Conservation (phyloP, 2,113 vertebrate species). For the Scolopax mira region DNA sequence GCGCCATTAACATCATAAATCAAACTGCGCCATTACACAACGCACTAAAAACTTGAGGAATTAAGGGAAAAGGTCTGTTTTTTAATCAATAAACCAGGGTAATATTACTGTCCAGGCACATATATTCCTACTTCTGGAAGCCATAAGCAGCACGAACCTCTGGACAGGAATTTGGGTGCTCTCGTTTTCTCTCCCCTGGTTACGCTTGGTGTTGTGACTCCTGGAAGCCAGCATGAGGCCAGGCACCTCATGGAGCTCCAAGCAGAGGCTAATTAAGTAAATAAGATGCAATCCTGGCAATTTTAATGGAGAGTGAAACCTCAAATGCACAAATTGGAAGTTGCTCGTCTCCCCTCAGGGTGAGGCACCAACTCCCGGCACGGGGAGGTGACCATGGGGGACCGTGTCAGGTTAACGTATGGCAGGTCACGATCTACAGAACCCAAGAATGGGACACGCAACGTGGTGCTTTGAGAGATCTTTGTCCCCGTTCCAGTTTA, state of each 20-base stretch:
- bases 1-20: constrained; percentile 29
- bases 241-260: constrained; percentile 17
- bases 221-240: background rate
- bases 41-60: constrained; percentile 6
- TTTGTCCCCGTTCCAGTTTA: constrained; percentile 46
- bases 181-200: background rate
- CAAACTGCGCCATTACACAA: background rate
- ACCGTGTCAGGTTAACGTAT: background rate
- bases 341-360: background rate
- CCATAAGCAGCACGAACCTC: constrained; percentile 51
- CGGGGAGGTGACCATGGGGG: background rate
- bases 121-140: constrained; percentile 32
- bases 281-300: constrained; percentile 49
- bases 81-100: constrained; percentile 35
- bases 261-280: background rate
- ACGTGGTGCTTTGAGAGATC: background rate
- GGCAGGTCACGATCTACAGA: background rate
- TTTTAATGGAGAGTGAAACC: constrained; percentile 45
- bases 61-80: background rate
- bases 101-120: constrained; percentile 30
- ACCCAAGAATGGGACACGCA: background rate
- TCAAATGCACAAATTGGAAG: constrained; percentile 20
- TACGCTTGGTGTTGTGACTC: background rate
- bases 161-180: background rate
- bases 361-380: background rate